Percentiles rank a stretch among this genome's conserved stretches.
These are phyloP conservation scores for Chironomus tentans DNA, from an alignment of 2,888 invertebrate species.

Conservation along the genomic window DNA sequence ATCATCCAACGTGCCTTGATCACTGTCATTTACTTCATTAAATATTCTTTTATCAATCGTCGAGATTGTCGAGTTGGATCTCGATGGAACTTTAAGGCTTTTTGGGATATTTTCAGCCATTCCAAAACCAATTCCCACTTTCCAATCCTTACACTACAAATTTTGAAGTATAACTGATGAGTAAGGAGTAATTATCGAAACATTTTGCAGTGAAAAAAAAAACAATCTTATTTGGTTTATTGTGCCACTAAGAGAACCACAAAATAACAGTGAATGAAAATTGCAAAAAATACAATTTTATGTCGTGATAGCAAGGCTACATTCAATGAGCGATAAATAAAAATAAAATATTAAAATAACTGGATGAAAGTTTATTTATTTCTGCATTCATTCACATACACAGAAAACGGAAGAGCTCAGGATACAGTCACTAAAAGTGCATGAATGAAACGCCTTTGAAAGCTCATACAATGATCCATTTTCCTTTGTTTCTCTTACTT, in stretches of 20 bases:
- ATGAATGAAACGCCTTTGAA: too few relatives aligned
- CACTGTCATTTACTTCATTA: neutral
- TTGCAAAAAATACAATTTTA: slow-evolving; percentile 17
- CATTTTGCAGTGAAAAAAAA: neutral
- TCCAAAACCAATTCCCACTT: neutral
- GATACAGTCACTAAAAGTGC: too few relatives aligned
- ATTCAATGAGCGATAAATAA: slow-evolving; percentile 24
- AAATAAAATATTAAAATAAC: slow-evolving; percentile 17
- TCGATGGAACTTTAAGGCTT: neutral
- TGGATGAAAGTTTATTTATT: neutral
- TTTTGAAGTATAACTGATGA: neutral
- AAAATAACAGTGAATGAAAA: neutral
- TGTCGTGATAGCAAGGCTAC: slow-evolving; percentile 19
- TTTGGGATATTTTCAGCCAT: neutral
- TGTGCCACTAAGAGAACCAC: neutral
- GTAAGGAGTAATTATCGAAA: neutral
- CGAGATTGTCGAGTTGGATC: neutral
- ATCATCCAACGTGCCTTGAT: neutral
- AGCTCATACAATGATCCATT: too few relatives aligned
- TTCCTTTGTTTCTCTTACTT: too few relatives aligned
- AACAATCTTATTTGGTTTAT: neutral
- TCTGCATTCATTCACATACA: too few relatives aligned
- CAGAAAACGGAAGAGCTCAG: too few relatives aligned
- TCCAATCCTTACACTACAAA: neutral
- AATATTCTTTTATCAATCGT: neutral